Evolutionary conservation across 2,113 vertebrate genomes (phyloP).

Genomic region (Haplochromis burtoni): DNA sequence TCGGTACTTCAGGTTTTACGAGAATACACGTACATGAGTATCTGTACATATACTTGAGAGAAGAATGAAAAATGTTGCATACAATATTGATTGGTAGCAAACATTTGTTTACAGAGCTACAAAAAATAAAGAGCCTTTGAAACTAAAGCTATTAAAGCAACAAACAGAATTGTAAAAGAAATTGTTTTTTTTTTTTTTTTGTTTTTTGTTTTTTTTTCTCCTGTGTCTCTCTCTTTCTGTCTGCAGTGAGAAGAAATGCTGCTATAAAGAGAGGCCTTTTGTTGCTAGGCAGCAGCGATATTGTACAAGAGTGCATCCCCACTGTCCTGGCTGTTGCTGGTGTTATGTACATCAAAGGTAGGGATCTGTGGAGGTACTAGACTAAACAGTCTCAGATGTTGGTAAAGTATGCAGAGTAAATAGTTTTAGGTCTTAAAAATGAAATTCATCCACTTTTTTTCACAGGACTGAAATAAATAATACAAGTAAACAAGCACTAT

Average conservation of each 20-base stretch:
- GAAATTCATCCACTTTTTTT: neutral
- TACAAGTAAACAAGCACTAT: neutral
- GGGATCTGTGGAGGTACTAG: neutral
- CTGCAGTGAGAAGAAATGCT: neutral
- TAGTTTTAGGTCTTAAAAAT: neutral
- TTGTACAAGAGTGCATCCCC: neutral
- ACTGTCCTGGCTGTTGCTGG: neutral
- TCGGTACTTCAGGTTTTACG: neutral
- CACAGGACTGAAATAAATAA: neutral
- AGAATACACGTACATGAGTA: neutral
- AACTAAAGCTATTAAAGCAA: neutral
- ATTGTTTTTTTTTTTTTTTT: neutral
- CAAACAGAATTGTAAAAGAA: neutral
- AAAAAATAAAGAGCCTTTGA: neutral
- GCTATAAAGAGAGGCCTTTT: neutral
- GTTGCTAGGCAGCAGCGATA: constrained; percentile 22
- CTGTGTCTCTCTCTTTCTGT: neutral
- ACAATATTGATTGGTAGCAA: neutral
- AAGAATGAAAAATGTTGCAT: neutral
- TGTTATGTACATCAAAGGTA: neutral
- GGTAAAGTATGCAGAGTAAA: neutral
- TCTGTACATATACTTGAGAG: neutral
- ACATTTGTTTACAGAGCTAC: neutral
- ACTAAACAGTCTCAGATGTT: neutral
- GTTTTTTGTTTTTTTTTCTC: too few relatives aligned